Evolutionary conservation across 1,140 invertebrate species (phyloP).

Genomic region (Andrena cerasifolii): DNA sequence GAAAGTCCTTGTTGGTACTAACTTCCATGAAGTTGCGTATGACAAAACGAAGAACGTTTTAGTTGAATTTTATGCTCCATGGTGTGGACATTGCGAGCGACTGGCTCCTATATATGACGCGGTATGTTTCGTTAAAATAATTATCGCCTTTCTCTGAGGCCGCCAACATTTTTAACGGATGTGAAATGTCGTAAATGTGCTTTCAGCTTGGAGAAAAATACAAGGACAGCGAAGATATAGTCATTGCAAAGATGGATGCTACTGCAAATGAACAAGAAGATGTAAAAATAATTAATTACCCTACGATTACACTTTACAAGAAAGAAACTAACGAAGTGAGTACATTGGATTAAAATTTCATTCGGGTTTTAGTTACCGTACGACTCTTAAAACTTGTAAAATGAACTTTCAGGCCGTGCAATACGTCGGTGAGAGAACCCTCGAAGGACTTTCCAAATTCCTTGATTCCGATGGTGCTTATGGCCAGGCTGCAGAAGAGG

Average conservation of each 20-base stretch:
- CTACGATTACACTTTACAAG: constrained; percentile 97
- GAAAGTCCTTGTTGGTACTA: constrained; percentile 96
- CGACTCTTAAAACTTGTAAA: background rate
- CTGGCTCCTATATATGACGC: constrained; percentile 97
- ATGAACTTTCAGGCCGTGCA: constrained; percentile 88
- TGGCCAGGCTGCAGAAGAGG: constrained; percentile 86
- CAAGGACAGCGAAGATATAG: constrained; percentile 91
- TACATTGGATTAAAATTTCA: constrained; percentile 6
- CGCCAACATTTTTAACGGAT: background rate
- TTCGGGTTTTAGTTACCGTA: background rate
- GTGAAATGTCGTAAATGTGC: constrained; percentile 16
- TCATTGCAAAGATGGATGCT: constrained; percentile 99
- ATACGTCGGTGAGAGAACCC: constrained; percentile 97
- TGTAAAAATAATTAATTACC: constrained; percentile 97
- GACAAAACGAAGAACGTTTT: constrained; percentile 96
- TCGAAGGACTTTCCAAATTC: constrained; percentile 96
- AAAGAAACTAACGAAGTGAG: constrained; percentile 94
- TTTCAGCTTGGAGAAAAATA: constrained; percentile 92
- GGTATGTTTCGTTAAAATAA: constrained; percentile 67
- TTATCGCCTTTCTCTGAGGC: background rate
- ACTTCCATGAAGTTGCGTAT: constrained; percentile 97
- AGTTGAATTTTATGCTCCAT: constrained; percentile 99
- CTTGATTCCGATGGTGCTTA: constrained; percentile 90
- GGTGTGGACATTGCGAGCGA: constrained; percentile 99
- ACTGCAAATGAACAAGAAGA: constrained; percentile 98